phyloP scores from a whole-genome alignment of 2,888 invertebrate genomes.

The Plagiodera versicolora region DNA sequence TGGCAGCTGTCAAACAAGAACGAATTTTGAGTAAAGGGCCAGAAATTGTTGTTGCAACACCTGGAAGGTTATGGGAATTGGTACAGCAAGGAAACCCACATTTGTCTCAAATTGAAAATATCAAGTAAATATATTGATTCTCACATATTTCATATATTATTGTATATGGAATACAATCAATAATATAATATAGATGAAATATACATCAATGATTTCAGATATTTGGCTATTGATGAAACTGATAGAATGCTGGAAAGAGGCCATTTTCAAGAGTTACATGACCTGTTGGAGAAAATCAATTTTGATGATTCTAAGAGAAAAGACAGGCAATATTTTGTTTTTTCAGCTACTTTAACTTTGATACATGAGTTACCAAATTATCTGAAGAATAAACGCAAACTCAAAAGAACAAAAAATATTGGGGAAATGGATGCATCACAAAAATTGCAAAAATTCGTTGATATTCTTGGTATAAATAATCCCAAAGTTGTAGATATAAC shows the following conservation, averaged over 20 bases:
- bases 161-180: no score
- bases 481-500: conserved; percentile 95
- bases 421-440: conserved; percentile 71
- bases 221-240: conserved; percentile 95
- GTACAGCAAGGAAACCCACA: conserved; percentile 77
- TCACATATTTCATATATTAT: no score
- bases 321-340: conserved; percentile 88
- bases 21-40: conserved; percentile 80
- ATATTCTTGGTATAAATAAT: conserved; percentile 81
- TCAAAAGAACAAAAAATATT: conserved; percentile 58
- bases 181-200: no score
- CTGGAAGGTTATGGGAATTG: conserved; percentile 96
- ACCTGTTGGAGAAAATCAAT: conserved; percentile 80
- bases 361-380: conserved; percentile 83
- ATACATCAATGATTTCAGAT: conserved; percentile 67
- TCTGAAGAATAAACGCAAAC: conserved; percentile 62
- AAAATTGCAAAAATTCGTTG: conserved; percentile 76
- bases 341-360: conserved; percentile 94
- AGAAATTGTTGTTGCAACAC: conserved; percentile 95
- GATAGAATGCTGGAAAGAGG: conserved; percentile 97
- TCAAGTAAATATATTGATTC: conserved; percentile 60
- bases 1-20: conserved; percentile 92
- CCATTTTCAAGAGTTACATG: conserved; percentile 90
- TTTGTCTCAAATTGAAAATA: conserved; percentile 69
- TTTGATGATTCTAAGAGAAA: conserved; percentile 62